A percentile compares a stretch with the other conserved stretches of the same genome.
Evolutionary conservation across 2,113 vertebrate species (phyloP).

Genomic region (Melanotaenia duboulayi): DNA sequence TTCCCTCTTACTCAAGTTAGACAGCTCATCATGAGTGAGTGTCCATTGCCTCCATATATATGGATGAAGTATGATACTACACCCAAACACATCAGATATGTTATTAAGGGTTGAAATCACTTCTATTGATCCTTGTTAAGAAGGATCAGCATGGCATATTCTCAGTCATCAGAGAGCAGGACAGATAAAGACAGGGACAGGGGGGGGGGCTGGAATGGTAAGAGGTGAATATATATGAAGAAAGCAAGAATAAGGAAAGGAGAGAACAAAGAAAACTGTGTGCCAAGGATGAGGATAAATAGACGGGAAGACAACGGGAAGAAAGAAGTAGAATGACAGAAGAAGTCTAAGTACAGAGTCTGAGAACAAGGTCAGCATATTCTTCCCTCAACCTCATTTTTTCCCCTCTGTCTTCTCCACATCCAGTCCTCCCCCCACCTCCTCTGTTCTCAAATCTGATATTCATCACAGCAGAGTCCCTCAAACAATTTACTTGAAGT

Average conservation of each 20-base stretch:
- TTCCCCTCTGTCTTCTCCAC: slow-evolving; percentile 50
- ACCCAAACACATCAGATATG: slow-evolving; percentile 70
- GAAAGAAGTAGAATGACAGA: slow-evolving; percentile 46
- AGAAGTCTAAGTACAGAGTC: slow-evolving; percentile 44
- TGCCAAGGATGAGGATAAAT: slow-evolving; percentile 42
- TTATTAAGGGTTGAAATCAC: slow-evolving; percentile 81
- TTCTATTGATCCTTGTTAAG: slow-evolving; percentile 84
- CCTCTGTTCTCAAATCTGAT: slow-evolving; percentile 83
- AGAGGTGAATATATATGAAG: slow-evolving; percentile 55
- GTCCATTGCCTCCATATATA: slow-evolving; percentile 33
- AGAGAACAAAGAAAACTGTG: slow-evolving; percentile 13
- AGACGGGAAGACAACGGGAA: slow-evolving; percentile 35
- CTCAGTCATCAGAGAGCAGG: slow-evolving; percentile 42
- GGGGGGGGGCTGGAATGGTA: slow-evolving; percentile 26
- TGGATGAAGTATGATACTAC: slow-evolving; percentile 55
- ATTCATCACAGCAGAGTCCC: slow-evolving; percentile 88
- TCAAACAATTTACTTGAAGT: slow-evolving; percentile 92
- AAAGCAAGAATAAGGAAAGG: slow-evolving; percentile 29
- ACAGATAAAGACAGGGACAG: slow-evolving; percentile 20
- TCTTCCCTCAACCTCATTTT: slow-evolving; percentile 66
- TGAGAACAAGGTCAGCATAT: slow-evolving; percentile 85
- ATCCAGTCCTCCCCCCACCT: slow-evolving; percentile 66
- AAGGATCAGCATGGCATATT: slow-evolving; percentile 70
- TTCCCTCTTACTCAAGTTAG: slow-evolving; percentile 12
- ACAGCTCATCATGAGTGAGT: slow-evolving; percentile 57